Evolutionary conservation across 2,888 invertebrate genomes (phyloP), one percentile per base, ranked within the genome.

Genomic region (Ectobius pallidus): DNA sequence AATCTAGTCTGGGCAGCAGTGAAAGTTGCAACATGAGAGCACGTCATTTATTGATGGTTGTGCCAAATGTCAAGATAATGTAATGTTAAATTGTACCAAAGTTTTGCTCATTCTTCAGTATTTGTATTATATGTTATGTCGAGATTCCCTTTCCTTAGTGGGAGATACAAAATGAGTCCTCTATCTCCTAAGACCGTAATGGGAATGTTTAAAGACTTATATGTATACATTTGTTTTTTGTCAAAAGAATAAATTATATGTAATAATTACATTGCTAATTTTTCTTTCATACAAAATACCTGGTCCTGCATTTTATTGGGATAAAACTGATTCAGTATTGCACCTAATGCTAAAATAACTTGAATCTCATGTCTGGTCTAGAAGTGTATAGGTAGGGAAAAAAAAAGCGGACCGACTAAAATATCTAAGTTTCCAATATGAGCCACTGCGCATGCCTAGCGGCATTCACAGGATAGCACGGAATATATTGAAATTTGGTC

Each of bases 61-160:
- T 65, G 65, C 65, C 65, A 65, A 65, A 46, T 44, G 25, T 65
- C 18, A 46, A 16, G 18, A 18, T 46, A n/a, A 14, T 34, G 16
- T 39, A 62, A 34, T 30, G 9, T 63, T 14, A n/a, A 44, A 16
- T 27, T 46, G 27, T 30, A 44, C 27, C 65, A 65, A 18, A 46
- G n/a, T 20, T 65, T 65, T 65, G 65, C 65, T 65, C 65, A 65
- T 20, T 27, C 42, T n/a, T 44, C 65, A 65, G 46, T 65, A 65
- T 65, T 65, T 65, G 25, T 65, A 65, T n/a, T 11, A 22, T 25
- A 22, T 55, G 20, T 49, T 49, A 49, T 49, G 11, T 34, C 20
- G n/a, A 2, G 7, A 49, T 3, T 27, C 34, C 11, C 55, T 42
- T 20, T 42, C 14, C 22, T 39, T 44, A 25, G 25, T 65, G 25